Conservation (phyloP, 2,113 vertebrate species). For the Vulpes lagopus region DNA sequence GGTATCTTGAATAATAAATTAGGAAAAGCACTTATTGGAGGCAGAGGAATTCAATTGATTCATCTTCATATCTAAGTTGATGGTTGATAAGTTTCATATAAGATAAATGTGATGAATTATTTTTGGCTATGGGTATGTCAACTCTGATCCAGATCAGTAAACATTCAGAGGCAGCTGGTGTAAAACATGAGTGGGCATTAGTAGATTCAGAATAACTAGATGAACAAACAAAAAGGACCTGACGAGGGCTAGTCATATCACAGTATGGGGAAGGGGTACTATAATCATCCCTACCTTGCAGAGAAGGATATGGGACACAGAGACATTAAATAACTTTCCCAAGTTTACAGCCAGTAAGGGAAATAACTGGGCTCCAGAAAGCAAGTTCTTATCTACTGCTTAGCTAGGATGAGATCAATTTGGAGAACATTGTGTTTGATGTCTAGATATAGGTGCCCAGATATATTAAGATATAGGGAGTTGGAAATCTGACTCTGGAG, state of each 20-base stretch:
- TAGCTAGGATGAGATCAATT: not conserved
- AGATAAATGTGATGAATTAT: not conserved
- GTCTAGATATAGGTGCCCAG: not conserved
- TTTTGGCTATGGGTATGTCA: not conserved
- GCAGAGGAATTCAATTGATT: not conserved
- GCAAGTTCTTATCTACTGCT: not conserved
- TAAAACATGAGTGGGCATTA: not conserved
- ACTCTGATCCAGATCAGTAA: not conserved
- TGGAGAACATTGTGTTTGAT: not conserved
- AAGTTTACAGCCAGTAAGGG: not conserved
- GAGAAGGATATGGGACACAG: not conserved
- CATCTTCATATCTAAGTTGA: not conserved
- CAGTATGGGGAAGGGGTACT: not conserved
- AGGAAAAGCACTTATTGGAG: not conserved
- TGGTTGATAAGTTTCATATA: not conserved
- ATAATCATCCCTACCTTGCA: not conserved
- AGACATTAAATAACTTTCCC: not conserved
- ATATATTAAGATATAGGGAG: not conserved
- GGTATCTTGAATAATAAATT: not conserved
- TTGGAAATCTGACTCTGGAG: not conserved
- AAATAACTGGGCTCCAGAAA: not conserved
- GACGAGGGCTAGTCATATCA: not conserved
- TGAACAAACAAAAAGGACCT: not conserved
- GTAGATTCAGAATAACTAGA: not conserved
- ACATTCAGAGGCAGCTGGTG: not conserved